Evolutionary conservation across 2,888 invertebrate species (phyloP).

Genomic region (Plebejus argus): DNA sequence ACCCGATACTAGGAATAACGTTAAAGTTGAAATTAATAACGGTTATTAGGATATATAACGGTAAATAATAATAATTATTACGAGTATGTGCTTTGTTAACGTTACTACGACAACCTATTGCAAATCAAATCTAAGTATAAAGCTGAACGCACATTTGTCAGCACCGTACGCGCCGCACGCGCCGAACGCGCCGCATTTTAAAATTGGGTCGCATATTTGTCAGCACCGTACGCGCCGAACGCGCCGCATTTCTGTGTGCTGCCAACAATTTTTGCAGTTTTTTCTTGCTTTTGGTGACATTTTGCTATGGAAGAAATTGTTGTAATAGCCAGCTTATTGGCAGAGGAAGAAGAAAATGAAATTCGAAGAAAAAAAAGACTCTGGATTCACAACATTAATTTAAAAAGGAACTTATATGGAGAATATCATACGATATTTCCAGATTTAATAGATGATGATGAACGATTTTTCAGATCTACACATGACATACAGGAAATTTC

Average conservation of each 20-base stretch:
- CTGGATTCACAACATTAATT: conserved; percentile 1
- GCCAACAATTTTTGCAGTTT: conserved; percentile 8
- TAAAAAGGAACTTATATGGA: conserved; percentile 5
- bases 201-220: conserved; percentile 4
- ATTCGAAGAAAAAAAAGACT: conserved; percentile 1
- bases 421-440: conserved; percentile 8
- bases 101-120: too few relatives aligned
- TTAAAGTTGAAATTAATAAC: too few relatives aligned
- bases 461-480: conserved; percentile 8
- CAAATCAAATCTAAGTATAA: too few relatives aligned
- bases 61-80: too few relatives aligned
- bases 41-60: too few relatives aligned
- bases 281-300: background rate
- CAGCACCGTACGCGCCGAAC: conserved; percentile 4
- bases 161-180: background rate
- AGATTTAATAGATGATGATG: conserved; percentile 8
- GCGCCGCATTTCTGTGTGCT: conserved; percentile 5
- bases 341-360: conserved; percentile 1
- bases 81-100: too few relatives aligned
- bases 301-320: conserved; percentile 1
- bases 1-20: too few relatives aligned
- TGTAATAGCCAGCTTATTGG: conserved; percentile 1
- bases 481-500: conserved; percentile 8
- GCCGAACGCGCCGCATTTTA: background rate
- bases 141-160: background rate